phyloP scores from a whole-genome alignment of 2,888 invertebrate genomes.

The Troides aeacus region DNA sequence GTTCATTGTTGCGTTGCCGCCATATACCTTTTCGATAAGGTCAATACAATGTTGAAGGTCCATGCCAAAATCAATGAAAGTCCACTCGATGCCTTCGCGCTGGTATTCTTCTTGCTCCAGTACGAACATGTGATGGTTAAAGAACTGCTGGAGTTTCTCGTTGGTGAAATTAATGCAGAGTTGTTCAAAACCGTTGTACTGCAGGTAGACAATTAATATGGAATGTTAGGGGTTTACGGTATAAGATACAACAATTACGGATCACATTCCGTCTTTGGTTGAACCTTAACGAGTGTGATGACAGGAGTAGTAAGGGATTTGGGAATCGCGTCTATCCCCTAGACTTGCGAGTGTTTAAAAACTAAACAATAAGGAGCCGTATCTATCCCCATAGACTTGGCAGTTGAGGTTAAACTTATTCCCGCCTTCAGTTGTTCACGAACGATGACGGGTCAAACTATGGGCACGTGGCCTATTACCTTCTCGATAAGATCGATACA shows the following conservation, averaged over 20 bases:
- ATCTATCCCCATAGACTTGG: constrained; percentile 45
- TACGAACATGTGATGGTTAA: constrained; percentile 99
- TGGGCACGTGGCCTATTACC: constrained; percentile 80
- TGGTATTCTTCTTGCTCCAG: constrained; percentile 98
- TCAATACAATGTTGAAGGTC: constrained; percentile 97
- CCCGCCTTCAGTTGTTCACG: constrained; percentile 45
- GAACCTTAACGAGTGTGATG: constrained; percentile 44
- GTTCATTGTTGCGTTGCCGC: constrained; percentile 75
- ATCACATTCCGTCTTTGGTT: constrained; percentile 68
- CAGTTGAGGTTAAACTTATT: constrained; percentile 37
- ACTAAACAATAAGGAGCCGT: constrained; percentile 30
- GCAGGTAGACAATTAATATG: constrained; percentile 74
- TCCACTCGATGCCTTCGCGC: constrained; percentile 96
- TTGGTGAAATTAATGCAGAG: constrained; percentile 99
- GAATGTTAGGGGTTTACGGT: constrained; percentile 61
- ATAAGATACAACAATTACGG: constrained; percentile 56
- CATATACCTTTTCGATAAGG: constrained; percentile 94
- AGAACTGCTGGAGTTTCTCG: constrained; percentile 98
- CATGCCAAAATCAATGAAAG: constrained; percentile 98
- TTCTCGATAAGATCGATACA: constrained; percentile 98
- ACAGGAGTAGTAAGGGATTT: constrained; percentile 33
- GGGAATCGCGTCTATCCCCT: constrained; percentile 32
- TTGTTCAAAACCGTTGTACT: constrained; percentile 98
- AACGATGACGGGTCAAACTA: constrained; percentile 36
- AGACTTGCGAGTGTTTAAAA: constrained; percentile 25